Base-by-base conservation (phyloP, 1,140 invertebrate genomes). In the Sogatella furcifera region DNA sequence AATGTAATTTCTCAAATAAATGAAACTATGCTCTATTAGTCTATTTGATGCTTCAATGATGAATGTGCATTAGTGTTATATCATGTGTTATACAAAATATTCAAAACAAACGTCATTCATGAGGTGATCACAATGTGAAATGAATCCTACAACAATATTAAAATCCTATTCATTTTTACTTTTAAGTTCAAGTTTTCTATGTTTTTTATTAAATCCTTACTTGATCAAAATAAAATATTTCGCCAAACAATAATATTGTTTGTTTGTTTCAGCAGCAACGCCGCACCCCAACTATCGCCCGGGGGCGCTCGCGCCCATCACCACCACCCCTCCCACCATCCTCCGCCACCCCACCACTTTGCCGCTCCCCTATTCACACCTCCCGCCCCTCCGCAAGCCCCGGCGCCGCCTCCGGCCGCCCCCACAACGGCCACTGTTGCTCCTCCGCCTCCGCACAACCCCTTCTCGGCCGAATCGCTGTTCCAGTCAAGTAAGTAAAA, bases 391-490 rank as follows among this genome's bases (percentile, higher is more conserved):
- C 34, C 9, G 3, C 8, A 13, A 10, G 3, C 34, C 9, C 34
- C 34, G 9, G 34, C 69, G 70, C 59, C 68, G 73, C 56, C 67
- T 69, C 69, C 9, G 69, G 9, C 73, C 80, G 6, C 78, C 81
- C 10, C 78, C 78, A 15, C 75, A 13, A n/a, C 62, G 14, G 55
- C 44, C 10, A 54, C 62, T 31, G 56, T 68, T 17, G 67, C 78
- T 55, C 74, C 78, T 31, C 74, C 79, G 19, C 74, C 80, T 38
- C 73, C 75, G 11, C 71, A 78, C 5, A 86, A 87, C 69, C 84
- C 86, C 8, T 92, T 92, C 73, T 89, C 89, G 2, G 89, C 89
- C 13, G 89, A 92, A 71, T 90, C 88, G 65, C 79, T 92, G 42
- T 91, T 92, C 68, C 88, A 90, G 77, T 81, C 88, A 65, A 90